Percentiles rank a stretch among this genome's conserved stretches.
Evolutionary conservation across 2,888 invertebrate genomes (phyloP).

Genomic region (Ariolimax columbianus): DNA sequence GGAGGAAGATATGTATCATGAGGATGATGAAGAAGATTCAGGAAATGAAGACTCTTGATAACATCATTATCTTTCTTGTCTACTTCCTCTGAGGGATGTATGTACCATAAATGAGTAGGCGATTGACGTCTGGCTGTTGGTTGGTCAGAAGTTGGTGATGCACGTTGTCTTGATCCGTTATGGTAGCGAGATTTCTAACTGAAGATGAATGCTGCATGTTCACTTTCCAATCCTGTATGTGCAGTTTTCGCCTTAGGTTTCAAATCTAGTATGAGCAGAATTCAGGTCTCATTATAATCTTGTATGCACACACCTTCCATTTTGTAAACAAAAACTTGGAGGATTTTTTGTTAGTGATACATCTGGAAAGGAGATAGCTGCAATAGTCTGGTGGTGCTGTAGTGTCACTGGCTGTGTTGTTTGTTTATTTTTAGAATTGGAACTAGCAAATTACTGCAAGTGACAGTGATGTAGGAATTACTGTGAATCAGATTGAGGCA

Average conservation of each 20-base stretch:
- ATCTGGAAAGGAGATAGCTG: not conserved
- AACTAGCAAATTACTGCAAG: not conserved
- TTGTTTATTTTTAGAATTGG: not conserved
- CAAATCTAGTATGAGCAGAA: no score
- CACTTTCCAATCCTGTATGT: not conserved
- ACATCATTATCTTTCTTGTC: slow-evolving; percentile 35
- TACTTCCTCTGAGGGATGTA: slow-evolving; percentile 39
- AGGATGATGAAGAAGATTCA: slow-evolving; percentile 73
- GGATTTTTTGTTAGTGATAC: not conserved
- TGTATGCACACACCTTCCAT: slow-evolving; percentile 4
- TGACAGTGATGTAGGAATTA: not conserved
- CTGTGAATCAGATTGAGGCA: not conserved
- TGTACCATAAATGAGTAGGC: not conserved
- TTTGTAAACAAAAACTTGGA: not conserved
- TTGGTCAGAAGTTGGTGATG: not conserved
- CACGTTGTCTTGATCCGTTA: not conserved
- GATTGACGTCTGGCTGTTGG: slow-evolving; percentile 17
- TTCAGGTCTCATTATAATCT: not conserved
- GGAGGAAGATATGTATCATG: slow-evolving; percentile 65
- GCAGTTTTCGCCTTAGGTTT: not conserved
- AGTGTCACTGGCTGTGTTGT: not conserved
- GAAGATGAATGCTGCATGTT: not conserved
- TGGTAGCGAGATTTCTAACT: not conserved
- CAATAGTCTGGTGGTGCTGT: not conserved
- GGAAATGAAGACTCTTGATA: slow-evolving; percentile 73